phyloP scores from a whole-genome alignment of 2,113 vertebrate genomes.

The Proterorhinus semilunaris region DNA sequence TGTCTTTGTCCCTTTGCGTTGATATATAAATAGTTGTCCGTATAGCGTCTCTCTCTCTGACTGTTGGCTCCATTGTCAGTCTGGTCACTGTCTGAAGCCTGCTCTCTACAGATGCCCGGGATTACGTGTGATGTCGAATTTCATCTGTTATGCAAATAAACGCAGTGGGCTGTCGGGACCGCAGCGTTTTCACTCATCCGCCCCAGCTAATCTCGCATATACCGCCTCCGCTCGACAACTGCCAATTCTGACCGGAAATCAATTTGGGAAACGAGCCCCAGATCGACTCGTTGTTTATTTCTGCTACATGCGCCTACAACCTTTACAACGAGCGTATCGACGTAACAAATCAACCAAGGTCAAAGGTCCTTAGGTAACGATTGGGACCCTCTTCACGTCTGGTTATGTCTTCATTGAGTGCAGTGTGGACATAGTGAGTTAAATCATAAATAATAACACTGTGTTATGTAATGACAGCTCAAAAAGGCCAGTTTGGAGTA shows the following conservation, averaged over 20 bases:
- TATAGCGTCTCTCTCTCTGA: neutral
- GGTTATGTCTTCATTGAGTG: neutral
- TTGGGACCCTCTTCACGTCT: neutral
- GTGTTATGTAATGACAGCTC: no score
- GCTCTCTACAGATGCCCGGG: neutral
- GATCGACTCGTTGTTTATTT: neutral
- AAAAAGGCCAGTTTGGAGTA: no score
- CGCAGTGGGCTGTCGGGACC: conserved; percentile 8
- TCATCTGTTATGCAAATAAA: neutral
- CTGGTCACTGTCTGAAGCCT: conserved; percentile 3
- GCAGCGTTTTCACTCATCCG: conserved; percentile 26
- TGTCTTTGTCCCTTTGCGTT: no score
- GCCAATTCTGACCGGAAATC: conserved; percentile 8
- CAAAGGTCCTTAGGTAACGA: conserved; percentile 17
- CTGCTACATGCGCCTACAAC: neutral
- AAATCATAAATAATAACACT: no score
- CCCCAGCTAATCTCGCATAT: conserved; percentile 20
- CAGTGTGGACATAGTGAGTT: neutral
- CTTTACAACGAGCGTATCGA: neutral
- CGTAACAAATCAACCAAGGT: conserved; percentile 4
- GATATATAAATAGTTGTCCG: neutral
- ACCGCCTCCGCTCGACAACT: conserved; percentile 6
- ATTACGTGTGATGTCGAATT: conserved; percentile 16
- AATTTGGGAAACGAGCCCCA: neutral
- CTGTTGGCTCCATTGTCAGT: neutral